Evolutionary conservation across 2,888 invertebrate species (phyloP).

Genomic region (Prosopocoilus inquinatus): DNA sequence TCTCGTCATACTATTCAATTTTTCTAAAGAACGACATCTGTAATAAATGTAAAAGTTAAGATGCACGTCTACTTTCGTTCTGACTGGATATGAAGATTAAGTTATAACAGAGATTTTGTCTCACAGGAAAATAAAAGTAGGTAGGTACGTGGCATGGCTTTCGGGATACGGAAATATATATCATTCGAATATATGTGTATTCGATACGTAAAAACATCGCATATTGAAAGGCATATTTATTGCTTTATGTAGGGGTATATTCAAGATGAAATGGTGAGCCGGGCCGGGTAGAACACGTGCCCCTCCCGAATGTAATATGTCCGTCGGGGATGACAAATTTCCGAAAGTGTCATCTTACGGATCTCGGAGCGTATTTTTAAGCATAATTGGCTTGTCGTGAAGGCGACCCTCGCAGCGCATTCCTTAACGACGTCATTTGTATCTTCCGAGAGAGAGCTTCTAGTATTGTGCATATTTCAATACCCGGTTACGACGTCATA

Average conservation of each 20-base stretch:
- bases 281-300: constrained; percentile 31
- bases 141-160: too few relatives aligned
- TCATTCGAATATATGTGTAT: too few relatives aligned
- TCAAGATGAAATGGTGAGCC: constrained; percentile 10
- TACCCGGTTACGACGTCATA: background rate
- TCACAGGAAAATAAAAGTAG: too few relatives aligned
- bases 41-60: too few relatives aligned
- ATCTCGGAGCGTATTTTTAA: constrained; percentile 32
- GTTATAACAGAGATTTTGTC: too few relatives aligned
- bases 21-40: too few relatives aligned
- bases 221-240: constrained; percentile 33
- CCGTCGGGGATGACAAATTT: constrained; percentile 39
- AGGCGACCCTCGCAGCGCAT: constrained; percentile 34
- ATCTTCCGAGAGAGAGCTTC: constrained; percentile 32
- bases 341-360: constrained; percentile 35
- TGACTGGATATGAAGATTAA: too few relatives aligned
- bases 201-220: background rate
- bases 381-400: constrained; percentile 36
- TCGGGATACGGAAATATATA: too few relatives aligned
- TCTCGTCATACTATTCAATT: too few relatives aligned
- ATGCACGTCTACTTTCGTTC: too few relatives aligned
- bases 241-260: constrained; percentile 25
- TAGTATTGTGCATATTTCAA: constrained; percentile 10
- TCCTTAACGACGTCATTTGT: constrained; percentile 40
- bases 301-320: constrained; percentile 34